Percentiles rank a stretch among this genome's conserved stretches.
These are phyloP conservation scores for Neoscelio sp. DNA, from an alignment of 2,888 invertebrate species.

Conservation along the genomic window DNA sequence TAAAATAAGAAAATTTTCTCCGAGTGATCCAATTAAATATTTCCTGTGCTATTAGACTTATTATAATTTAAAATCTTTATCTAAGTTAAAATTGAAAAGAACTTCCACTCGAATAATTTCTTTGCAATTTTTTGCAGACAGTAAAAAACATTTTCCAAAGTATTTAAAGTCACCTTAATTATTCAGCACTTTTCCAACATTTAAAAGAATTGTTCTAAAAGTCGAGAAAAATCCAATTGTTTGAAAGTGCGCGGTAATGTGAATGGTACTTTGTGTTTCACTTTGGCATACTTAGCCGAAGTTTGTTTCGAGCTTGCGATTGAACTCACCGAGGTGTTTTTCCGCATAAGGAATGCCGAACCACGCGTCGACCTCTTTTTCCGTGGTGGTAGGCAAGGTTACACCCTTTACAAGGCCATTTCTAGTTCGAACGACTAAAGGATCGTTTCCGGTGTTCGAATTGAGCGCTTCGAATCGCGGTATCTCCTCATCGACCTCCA, in stretches of 20 bases:
- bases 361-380: conserved; percentile 93
- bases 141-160: conserved; percentile 19
- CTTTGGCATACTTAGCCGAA: conserved; percentile 34
- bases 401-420: conserved; percentile 91
- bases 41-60: no score
- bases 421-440: conserved; percentile 90
- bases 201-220: conserved; percentile 13
- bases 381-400: conserved; percentile 89
- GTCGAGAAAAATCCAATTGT: conserved; percentile 30
- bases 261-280: conserved; percentile 39
- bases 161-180: conserved; percentile 29
- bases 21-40: no score
- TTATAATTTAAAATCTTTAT: no score
- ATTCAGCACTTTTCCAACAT: conserved; percentile 21
- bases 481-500: conserved; percentile 79
- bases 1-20: no score
- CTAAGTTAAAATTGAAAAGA: no score
- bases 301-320: conserved; percentile 35
- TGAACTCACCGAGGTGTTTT: conserved; percentile 86
- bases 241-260: conserved; percentile 21
- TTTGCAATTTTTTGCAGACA: not conserved
- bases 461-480: conserved; percentile 82
- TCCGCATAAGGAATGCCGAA: conserved; percentile 93
- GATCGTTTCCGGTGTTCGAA: conserved; percentile 85
- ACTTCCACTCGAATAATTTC: conserved; percentile 13